These are phyloP conservation scores for Enteromius anoplus DNA, from an alignment of 2,797 vertebrate genomes.

Conservation along the genomic window DNA sequence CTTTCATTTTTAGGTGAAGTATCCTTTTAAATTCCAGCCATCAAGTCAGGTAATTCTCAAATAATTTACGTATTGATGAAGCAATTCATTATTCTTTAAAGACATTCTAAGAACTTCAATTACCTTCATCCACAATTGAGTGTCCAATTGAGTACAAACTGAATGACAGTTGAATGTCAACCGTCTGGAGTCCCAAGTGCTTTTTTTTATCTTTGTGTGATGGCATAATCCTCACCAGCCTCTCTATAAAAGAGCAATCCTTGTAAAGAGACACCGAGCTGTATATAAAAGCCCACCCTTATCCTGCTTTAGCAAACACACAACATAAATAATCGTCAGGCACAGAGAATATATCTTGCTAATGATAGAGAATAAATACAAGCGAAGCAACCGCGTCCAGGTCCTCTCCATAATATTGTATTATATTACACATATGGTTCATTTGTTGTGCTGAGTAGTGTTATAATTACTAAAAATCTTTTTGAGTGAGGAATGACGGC, in stretches of 20 bases:
- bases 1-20: not conserved
- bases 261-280: conserved; percentile 65
- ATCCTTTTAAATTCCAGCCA: not conserved
- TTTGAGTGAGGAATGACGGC: conserved; percentile 27
- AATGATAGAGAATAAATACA: conserved; percentile 33
- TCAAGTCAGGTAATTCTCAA: not conserved
- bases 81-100: conserved; percentile 1
- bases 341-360: conserved; percentile 31
- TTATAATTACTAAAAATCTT: conserved; percentile 31
- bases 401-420: not conserved
- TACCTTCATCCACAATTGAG: conserved; percentile 16
- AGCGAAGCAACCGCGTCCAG: not conserved
- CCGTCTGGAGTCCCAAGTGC: not conserved
- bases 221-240: conserved; percentile 16
- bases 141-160: not conserved
- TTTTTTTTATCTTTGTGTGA: conserved; percentile 2
- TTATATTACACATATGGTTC: conserved; percentile 6
- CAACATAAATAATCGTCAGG: conserved; percentile 53
- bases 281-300: conserved; percentile 70
- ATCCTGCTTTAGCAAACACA: conserved; percentile 66
- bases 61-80: not conserved
- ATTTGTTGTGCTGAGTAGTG: conserved; percentile 24
- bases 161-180: conserved; percentile 23
- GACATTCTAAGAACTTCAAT: not conserved
- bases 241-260: conserved; percentile 54